Conservation (phyloP, 2,888 invertebrate species). For the Eledone cirrhosa region DNA sequence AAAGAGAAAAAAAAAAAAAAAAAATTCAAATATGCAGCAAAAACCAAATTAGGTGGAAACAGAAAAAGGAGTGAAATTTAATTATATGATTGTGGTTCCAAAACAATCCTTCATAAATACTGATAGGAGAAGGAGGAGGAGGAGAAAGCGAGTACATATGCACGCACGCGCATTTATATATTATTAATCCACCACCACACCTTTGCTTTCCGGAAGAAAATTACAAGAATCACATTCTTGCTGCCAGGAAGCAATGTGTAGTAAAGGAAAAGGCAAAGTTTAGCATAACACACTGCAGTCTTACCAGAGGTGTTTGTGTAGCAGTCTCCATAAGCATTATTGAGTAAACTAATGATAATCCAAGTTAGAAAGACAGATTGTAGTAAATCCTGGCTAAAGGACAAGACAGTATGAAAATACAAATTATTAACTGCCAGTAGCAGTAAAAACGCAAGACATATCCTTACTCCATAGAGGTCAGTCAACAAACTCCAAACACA, state of each 20-base stretch:
- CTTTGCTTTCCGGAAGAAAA: too few species aligned
- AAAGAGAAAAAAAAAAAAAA: too few species aligned
- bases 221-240: too few species aligned
- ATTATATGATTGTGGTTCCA: neutral
- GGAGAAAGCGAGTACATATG: neutral
- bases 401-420: slow-evolving; percentile 36
- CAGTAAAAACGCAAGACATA: slow-evolving; percentile 7
- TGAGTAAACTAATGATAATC: slow-evolving; percentile 28
- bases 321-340: slow-evolving; percentile 46
- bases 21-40: too few species aligned
- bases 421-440: slow-evolving; percentile 33
- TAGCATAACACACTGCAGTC: slow-evolving; percentile 20
- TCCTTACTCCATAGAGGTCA: slow-evolving; percentile 27
- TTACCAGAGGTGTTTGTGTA: slow-evolving; percentile 46
- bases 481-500: slow-evolving; percentile 1
- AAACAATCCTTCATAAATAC: neutral
- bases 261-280: neutral
- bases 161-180: too few species aligned
- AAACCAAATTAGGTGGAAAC: too few species aligned
- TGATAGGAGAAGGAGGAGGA: slow-evolving; percentile 3
- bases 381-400: slow-evolving; percentile 30
- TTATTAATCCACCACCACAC: too few species aligned
- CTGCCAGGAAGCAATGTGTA: too few species aligned
- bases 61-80: neutral
- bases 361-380: slow-evolving; percentile 23